Conservation (phyloP, 2,113 vertebrate species). For the Gasterosteus aculeatus region DNA sequence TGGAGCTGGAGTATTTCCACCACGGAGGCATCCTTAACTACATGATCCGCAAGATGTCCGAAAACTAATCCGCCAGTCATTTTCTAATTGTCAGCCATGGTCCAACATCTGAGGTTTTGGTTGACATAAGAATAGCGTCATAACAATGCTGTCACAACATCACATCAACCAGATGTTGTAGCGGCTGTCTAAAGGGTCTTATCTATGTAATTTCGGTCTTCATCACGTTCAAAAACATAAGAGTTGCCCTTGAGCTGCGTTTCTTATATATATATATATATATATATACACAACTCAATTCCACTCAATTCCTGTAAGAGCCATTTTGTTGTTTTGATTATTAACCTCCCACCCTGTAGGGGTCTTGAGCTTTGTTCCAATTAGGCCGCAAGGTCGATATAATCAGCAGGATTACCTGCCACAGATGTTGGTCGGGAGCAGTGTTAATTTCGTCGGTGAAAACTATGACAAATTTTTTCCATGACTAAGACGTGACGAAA, state of each 20-base stretch:
- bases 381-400: too few species aligned
- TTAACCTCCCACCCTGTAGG: too few species aligned
- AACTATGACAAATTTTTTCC: too few species aligned
- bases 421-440: too few species aligned
- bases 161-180: neutral
- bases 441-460: too few species aligned
- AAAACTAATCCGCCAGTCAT: conserved; percentile 46
- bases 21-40: conserved; percentile 98
- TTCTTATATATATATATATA: neutral
- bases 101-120: neutral
- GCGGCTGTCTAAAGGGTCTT: neutral
- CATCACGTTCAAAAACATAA: neutral
- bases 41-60: conserved; percentile 96
- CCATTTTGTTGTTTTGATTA: too few species aligned
- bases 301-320: too few species aligned
- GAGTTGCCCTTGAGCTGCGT: neutral
- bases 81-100: neutral
- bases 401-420: too few species aligned
- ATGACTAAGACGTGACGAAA: too few species aligned
- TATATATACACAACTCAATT: too few species aligned
- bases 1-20: conserved; percentile 93
- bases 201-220: neutral
- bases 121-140: conserved; percentile 1
- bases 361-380: too few species aligned
- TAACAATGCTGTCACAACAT: neutral